These are phyloP conservation scores for Coregonus ussuriensis DNA, from an alignment of 2,797 vertebrate genomes.

Conservation along the genomic window DNA sequence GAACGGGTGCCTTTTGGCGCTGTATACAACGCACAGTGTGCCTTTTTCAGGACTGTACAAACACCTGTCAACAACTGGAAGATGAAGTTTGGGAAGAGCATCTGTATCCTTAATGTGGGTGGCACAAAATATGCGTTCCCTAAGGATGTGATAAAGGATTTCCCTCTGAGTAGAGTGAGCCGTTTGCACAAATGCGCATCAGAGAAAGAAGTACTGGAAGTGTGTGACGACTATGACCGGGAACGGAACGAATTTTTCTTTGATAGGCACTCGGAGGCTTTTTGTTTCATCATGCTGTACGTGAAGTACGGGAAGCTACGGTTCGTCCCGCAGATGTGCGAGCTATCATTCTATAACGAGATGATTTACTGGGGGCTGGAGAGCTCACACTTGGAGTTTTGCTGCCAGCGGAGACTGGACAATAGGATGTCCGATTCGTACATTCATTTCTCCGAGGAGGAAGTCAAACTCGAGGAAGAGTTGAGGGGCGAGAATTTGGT, in stretches of 20 bases:
- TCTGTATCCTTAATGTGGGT: conserved; percentile 83
- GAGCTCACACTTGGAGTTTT: conserved; percentile 84
- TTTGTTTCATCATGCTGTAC: conserved; percentile 86
- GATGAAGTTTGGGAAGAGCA: conserved; percentile 67
- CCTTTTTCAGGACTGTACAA: neutral
- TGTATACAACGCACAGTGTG: neutral
- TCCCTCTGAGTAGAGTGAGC: conserved; percentile 84
- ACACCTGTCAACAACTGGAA: conserved; percentile 35
- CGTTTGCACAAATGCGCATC: conserved; percentile 85
- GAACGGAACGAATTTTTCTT: conserved; percentile 90
- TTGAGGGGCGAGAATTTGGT: conserved; percentile 37
- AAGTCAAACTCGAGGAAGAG: conserved; percentile 60
- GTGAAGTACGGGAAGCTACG: conserved; percentile 86
- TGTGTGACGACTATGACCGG: conserved; percentile 89
- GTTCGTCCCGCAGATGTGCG: conserved; percentile 88
- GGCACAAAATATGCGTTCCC: conserved; percentile 85
- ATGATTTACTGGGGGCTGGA: conserved; percentile 90
- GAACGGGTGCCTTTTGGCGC: neutral
- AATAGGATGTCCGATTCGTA: conserved; percentile 87
- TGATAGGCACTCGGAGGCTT: conserved; percentile 87
- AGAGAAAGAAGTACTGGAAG: conserved; percentile 86
- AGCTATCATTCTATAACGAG: conserved; percentile 89
- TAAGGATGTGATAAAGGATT: conserved; percentile 85
- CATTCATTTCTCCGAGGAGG: conserved; percentile 80
- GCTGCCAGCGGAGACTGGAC: conserved; percentile 87